Evolutionary conservation across 2,113 vertebrate genomes (phyloP), one percentile per base, ranked within the genome.

Genomic region (Myotis brandtii): DNA sequence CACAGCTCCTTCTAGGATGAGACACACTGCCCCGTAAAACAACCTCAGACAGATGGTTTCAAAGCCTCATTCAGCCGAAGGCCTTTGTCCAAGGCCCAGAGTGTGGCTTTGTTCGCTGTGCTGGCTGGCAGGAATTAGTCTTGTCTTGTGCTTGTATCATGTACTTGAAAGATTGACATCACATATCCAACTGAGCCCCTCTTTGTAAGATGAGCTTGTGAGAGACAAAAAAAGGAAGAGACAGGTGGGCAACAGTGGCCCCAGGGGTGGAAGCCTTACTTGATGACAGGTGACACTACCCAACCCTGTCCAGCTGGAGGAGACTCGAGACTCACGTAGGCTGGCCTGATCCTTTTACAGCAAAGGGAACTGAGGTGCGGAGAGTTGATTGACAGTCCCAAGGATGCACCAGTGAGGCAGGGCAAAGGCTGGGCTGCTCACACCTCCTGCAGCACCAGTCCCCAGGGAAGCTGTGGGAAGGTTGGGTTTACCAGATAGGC

Each of bases 181-280:
- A 21, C 18, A 1, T 86, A 66, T 25, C 64, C 93, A 48, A 88
- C 67, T 1, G 34, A 92, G 80, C 40, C 80, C 77, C 70, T 87
- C 5, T 88, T 43, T 95, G 90, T 97, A 92, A 95, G 92, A 96
- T 85, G 72, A 96, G 87, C 84, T 79, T 70, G 13, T 66, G 20
- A 59, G 80, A 34, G 27, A 89, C 66, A 40, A 52, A 37, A 81
- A 77, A 37, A 76, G 72, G 48, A 46, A 66, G 77, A 79, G 87
- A 88, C 72, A 86, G 87, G 90, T 94, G 91, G 94, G 46, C 27
- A 77, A 11, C 40, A 2, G 72, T 34, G 54, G 62, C 77, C 50
- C 40, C 62, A 34, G 54, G 67, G 81, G 40, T 32, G n/a, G 88
- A 93, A 86, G 70, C 54, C 37, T 54, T 76, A 21, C 56, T 91